These are phyloP conservation scores for Pteria penguin DNA, from an alignment of 2,888 invertebrate species.

Conservation along the genomic window DNA sequence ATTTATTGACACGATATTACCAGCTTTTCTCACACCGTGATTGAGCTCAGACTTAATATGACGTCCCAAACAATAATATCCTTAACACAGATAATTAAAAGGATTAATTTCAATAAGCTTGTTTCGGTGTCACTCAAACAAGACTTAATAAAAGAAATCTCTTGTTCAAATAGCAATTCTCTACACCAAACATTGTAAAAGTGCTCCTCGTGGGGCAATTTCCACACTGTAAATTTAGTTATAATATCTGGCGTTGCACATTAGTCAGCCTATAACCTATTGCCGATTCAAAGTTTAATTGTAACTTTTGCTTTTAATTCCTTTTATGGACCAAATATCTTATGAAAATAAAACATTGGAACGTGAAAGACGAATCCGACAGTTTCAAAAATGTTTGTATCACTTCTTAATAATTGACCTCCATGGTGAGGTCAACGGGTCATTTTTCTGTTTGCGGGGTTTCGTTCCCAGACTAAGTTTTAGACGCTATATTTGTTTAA, in stretches of 20 bases:
- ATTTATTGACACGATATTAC: no score
- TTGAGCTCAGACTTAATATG: no score
- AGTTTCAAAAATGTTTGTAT: neutral
- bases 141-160: neutral
- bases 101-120: no score
- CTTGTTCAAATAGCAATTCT: neutral
- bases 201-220: neutral
- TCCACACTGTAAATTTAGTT: neutral
- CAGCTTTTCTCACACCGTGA: no score
- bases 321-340: neutral
- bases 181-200: neutral
- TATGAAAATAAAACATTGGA: neutral
- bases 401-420: neutral
- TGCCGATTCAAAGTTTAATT: neutral
- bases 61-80: no score
- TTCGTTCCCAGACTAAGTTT: neutral
- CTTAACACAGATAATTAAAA: no score
- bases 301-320: slow-evolving; percentile 5
- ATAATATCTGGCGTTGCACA: neutral
- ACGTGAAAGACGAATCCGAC: neutral
- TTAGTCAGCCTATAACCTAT: neutral
- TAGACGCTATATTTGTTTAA: slow-evolving; percentile 9
- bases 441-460: neutral
- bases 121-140: no score
- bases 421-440: neutral